A percentile compares a stretch with the other conserved stretches of the same genome.
Conservation (phyloP, 2,113 vertebrate genomes). For the Nyctereutes procyonoides region DNA sequence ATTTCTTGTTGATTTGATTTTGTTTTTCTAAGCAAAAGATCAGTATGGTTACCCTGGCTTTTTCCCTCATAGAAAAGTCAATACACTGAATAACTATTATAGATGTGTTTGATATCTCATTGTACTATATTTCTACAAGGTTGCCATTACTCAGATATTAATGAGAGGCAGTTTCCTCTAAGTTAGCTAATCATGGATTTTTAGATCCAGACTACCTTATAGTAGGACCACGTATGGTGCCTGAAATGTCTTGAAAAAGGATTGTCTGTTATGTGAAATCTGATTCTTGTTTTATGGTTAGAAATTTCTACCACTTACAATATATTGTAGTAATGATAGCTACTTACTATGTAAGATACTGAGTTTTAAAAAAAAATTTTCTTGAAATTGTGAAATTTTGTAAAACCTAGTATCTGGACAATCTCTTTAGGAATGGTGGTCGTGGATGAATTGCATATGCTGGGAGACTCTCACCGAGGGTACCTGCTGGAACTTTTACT, state of each 20-base stretch:
- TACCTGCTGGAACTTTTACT: constrained; percentile 96
- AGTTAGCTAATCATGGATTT: constrained; percentile 1
- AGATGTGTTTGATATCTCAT: constrained; percentile 38
- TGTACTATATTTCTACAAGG: constrained; percentile 30
- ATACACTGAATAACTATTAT: background rate
- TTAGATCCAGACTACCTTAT: constrained; percentile 20
- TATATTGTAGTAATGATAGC: background rate
- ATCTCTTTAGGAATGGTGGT: constrained; percentile 93
- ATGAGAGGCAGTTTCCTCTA: background rate
- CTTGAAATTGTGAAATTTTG: constrained; percentile 54
- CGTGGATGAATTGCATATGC: constrained; percentile 97
- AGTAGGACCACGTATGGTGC: background rate
- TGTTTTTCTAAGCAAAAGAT: constrained; percentile 11
- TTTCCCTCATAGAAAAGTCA: constrained; percentile 33
- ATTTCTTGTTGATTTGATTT: constrained; percentile 7
- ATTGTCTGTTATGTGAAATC: background rate
- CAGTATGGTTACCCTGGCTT: background rate
- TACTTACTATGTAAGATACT: background rate
- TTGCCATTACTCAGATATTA: background rate
- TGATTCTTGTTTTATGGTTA: constrained; percentile 1
- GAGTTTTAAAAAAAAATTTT: constrained; percentile 28
- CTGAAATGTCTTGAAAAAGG: background rate
- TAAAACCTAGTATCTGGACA: constrained; percentile 42
- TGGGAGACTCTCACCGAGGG: constrained; percentile 95
- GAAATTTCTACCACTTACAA: background rate